A percentile compares a stretch with the other conserved stretches of the same genome.
Evolutionary conservation across 2,888 invertebrate genomes (phyloP).

Genomic region (Erynnis tages): DNA sequence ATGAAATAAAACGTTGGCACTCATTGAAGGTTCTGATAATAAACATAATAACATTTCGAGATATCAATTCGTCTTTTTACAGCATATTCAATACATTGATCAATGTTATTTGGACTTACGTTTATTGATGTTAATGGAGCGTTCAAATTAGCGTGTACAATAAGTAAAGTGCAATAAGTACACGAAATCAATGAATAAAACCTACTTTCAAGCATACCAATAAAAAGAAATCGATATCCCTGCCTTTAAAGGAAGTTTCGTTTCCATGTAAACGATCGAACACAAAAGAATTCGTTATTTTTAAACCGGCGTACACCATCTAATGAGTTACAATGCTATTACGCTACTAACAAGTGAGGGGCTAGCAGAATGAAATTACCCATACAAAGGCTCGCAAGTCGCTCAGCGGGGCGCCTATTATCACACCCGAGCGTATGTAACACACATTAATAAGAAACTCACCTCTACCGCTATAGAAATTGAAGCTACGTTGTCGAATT

Average conservation of each 20-base stretch:
- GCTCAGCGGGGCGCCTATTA: slow-evolving; percentile 62
- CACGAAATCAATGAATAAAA: too few species aligned
- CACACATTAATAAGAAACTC: slow-evolving; percentile 13
- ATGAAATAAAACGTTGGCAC: slow-evolving; percentile 5
- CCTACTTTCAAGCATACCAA: background rate
- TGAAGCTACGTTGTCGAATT: slow-evolving; percentile 26
- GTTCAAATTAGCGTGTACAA: too few species aligned
- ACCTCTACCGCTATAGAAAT: slow-evolving; percentile 16
- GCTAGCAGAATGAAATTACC: slow-evolving; percentile 53
- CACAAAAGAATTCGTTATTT: slow-evolving; percentile 26
- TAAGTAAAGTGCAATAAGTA: too few species aligned
- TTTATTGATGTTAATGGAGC: too few species aligned
- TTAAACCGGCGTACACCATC: slow-evolving; percentile 39
- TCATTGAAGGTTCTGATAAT: background rate
- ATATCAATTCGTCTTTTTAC: too few species aligned
- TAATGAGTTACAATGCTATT: slow-evolving; percentile 54
- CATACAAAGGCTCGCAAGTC: slow-evolving; percentile 54
- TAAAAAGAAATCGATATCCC: too few species aligned
- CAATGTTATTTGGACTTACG: too few species aligned
- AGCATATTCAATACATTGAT: too few species aligned
- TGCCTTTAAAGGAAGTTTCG: slow-evolving; percentile 8
- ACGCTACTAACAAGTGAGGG: slow-evolving; percentile 42
- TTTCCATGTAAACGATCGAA: slow-evolving; percentile 16
- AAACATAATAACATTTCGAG: background rate
- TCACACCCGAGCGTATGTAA: slow-evolving; percentile 31